Evolutionary conservation across 2,797 vertebrate genomes (phyloP).

Genomic region (Tamandua tetradactyla): DNA sequence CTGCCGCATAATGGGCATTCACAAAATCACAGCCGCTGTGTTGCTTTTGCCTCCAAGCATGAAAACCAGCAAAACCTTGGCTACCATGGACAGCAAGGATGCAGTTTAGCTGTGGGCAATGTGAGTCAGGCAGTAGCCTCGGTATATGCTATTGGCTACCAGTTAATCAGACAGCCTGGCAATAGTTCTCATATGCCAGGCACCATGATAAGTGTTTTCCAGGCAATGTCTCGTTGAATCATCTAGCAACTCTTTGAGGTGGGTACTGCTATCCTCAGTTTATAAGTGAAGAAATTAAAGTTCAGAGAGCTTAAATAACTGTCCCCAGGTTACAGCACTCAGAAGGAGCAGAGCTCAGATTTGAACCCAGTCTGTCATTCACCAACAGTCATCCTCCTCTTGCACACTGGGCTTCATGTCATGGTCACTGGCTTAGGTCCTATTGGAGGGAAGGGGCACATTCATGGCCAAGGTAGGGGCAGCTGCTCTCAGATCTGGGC

Average conservation of each 20-base stretch:
- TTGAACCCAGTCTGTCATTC: background rate
- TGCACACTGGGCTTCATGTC: background rate
- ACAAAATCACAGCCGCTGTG: background rate
- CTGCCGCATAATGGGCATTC: background rate
- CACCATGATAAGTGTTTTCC: background rate
- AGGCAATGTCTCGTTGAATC: background rate
- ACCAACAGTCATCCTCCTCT: background rate
- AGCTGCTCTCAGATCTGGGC: background rate
- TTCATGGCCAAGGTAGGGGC: background rate
- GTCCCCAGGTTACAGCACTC: background rate
- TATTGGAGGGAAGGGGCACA: background rate
- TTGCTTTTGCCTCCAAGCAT: background rate
- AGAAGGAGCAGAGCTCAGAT: background rate
- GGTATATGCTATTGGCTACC: background rate
- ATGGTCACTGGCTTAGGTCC: background rate
- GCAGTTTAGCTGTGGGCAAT: background rate
- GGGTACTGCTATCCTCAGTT: background rate
- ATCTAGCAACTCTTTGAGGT: background rate
- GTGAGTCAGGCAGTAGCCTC: background rate
- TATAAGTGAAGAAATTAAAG: background rate
- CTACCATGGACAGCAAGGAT: background rate
- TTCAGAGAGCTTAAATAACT: constrained; percentile 20
- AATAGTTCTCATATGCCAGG: background rate
- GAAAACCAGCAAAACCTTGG: background rate
- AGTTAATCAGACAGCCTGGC: background rate